Evolutionary conservation across 2,113 vertebrate genomes (phyloP), one percentile per base, ranked within the genome.

Genomic region (Neofelis nebulosa): DNA sequence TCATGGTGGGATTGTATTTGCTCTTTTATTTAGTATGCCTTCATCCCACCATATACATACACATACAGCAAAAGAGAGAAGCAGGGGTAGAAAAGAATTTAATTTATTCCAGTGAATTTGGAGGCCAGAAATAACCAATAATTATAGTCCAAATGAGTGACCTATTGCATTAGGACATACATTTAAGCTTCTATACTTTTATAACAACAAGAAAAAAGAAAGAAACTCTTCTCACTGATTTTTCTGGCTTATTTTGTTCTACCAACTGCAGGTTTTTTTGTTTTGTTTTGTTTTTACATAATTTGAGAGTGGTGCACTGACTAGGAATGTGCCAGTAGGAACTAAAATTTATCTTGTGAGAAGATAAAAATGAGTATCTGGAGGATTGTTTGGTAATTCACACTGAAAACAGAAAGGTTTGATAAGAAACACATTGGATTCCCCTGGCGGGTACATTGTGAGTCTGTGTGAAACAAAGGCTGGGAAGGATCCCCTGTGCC

Each of bases 321-420:
- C 88, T 85, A 94, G 14, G 36, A 89, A 87, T 97, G 16, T 95
- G 94, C 95, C 93, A 95, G 29, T 90, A 90, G 94, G 92, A 98
- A 95, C 36, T 94, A 92, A 97, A 96, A 96, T 91, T 91, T 89
- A 57, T 95, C 14, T 3, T 82, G 84, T 96, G 86, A 97, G 83
- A 87, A 97, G 98, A 97, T 97, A 94, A 86, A 97, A 97, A 98
- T 98, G 98, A 98, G 98, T 96, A 94, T 97, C 95, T 76, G 79
- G 97, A 85, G 97, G 76, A 92, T 96, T 98, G 91, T 95, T 81
- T 93, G 41, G 85, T 93, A 95, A 98, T 97, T 98, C 95, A 95
- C 78, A 57, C 38, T 38, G 84, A 98, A 98, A 97, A 88, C 82
- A 97, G 0, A 96, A 98, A 96, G 87, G 69, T 97, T 93, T 25